phyloP scores from a whole-genome alignment of 2,113 vertebrate genomes.

The Sorex fumeus region DNA sequence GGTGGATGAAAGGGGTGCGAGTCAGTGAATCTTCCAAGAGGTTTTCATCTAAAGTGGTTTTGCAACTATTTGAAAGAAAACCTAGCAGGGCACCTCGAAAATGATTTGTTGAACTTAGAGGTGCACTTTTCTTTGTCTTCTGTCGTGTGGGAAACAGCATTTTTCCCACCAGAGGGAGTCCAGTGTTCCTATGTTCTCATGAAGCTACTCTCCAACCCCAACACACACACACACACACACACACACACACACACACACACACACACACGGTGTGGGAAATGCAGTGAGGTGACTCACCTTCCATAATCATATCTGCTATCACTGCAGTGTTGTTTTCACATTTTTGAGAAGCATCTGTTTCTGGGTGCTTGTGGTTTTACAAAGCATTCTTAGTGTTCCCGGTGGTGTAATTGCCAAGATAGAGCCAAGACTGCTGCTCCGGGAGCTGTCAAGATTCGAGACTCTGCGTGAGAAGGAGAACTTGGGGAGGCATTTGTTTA shows the following conservation, averaged over 20 bases:
- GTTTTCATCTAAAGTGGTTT: not conserved
- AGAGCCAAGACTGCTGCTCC: not conserved
- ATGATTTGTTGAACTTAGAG: not conserved
- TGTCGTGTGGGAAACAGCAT: not conserved
- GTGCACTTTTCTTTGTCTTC: not conserved
- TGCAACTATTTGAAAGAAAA: slow-evolving; percentile 30
- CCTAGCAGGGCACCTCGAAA: not conserved
- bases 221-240: no score
- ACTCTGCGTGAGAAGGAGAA: not conserved
- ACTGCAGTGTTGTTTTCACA: not conserved
- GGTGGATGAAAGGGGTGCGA: not conserved
- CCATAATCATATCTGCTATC: not conserved
- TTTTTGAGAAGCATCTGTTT: slow-evolving; percentile 49
- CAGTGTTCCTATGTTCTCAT: not conserved
- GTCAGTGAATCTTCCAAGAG: not conserved
- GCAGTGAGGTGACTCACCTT: not conserved
- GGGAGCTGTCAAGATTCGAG: not conserved
- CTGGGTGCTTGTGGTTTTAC: not conserved
- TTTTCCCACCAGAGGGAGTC: not conserved
- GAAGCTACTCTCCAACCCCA: no score
- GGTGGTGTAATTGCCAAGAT: not conserved
- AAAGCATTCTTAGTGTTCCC: slow-evolving; percentile 45
- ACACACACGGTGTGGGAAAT: no score
- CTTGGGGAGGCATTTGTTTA: not conserved
- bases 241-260: no score